A percentile compares a stretch with the other conserved stretches of the same genome.
These are phyloP conservation scores for Koerneria pararmatus DNA, from an alignment of 2,888 invertebrate species.

Conservation along the genomic window DNA sequence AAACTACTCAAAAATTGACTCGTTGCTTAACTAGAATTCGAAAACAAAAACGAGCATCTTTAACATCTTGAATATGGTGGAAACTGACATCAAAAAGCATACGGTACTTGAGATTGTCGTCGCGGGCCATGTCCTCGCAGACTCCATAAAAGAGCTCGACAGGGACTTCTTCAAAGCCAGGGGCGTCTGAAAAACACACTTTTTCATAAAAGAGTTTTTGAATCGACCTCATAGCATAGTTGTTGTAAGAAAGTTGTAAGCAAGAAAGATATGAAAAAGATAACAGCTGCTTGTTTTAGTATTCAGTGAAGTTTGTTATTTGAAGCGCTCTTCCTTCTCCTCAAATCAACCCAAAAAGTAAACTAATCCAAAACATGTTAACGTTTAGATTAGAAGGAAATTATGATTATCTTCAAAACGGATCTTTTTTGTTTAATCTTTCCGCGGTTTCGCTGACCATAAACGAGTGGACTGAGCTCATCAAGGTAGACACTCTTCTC, in stretches of 20 bases:
- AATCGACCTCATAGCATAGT: too few relatives aligned
- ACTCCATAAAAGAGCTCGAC: conserved; percentile 54
- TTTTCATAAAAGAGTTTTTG: neutral
- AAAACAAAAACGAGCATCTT: neutral
- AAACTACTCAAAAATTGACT: too few relatives aligned
- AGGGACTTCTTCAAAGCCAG: conserved; percentile 44
- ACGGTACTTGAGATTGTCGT: conserved; percentile 44
- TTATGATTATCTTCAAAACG: conserved; percentile 14
- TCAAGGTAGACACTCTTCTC: conserved; percentile 44
- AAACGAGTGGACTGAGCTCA: conserved; percentile 50
- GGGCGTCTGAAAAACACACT: conserved; percentile 30
- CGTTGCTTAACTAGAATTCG: too few relatives aligned
- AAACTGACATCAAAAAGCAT: conserved; percentile 47
- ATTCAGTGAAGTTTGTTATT: too few relatives aligned
- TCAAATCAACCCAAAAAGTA: too few relatives aligned
- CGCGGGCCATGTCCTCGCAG: conserved; percentile 46
- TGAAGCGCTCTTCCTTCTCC: too few relatives aligned
- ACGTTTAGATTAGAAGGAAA: conserved; percentile 12
- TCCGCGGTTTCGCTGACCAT: too few relatives aligned
- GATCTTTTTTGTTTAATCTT: too few relatives aligned
- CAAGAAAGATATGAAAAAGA: too few relatives aligned
- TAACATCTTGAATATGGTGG: neutral
- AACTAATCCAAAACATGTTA: neutral
- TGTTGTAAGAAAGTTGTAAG: too few relatives aligned
- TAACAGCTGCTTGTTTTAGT: too few relatives aligned